Evolutionary conservation across 30 jellyfish, hydroid and myxozoan genomes (phyloP).

Genomic region (Sanderia malayensis): DNA sequence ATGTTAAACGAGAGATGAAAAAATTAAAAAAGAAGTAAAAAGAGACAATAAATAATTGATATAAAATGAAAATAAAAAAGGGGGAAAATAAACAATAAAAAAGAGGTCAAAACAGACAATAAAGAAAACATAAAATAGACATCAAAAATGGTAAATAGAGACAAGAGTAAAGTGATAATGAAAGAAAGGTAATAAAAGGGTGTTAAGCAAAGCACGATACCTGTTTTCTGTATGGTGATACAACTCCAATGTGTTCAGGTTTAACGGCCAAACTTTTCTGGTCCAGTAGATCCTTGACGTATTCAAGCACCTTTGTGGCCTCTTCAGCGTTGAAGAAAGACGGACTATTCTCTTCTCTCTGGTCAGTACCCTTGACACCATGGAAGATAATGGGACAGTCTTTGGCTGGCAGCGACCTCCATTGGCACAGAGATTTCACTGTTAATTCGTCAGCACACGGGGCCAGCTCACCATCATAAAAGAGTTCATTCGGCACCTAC

Average conservation of each 20-base stretch:
- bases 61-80: too few relatives aligned
- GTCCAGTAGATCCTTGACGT: slow-evolving; percentile 41
- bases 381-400: slow-evolving; percentile 76
- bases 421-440: slow-evolving; percentile 26
- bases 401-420: slow-evolving; percentile 46
- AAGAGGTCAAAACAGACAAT: too few relatives aligned
- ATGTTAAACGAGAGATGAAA: background rate
- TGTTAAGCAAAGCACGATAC: slow-evolving; percentile 15
- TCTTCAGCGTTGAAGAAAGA: slow-evolving; percentile 92
- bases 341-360: slow-evolving; percentile 88
- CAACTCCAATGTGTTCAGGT: slow-evolving; percentile 77
- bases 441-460: slow-evolving; percentile 62
- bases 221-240: slow-evolving; percentile 92
- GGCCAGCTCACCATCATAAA: slow-evolving; percentile 71
- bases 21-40: too few relatives aligned
- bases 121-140: too few relatives aligned
- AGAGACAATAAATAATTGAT: too few relatives aligned
- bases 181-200: too few relatives aligned
- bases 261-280: slow-evolving; percentile 33
- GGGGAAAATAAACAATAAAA: background rate
- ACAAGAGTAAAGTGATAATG: too few relatives aligned
- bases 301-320: slow-evolving; percentile 68
- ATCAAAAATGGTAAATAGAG: too few relatives aligned
- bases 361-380: slow-evolving; percentile 84
- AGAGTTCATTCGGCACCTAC: slow-evolving; percentile 60